Conservation (phyloP, 2,888 invertebrate species). For the Masnerella sp. region DNA sequence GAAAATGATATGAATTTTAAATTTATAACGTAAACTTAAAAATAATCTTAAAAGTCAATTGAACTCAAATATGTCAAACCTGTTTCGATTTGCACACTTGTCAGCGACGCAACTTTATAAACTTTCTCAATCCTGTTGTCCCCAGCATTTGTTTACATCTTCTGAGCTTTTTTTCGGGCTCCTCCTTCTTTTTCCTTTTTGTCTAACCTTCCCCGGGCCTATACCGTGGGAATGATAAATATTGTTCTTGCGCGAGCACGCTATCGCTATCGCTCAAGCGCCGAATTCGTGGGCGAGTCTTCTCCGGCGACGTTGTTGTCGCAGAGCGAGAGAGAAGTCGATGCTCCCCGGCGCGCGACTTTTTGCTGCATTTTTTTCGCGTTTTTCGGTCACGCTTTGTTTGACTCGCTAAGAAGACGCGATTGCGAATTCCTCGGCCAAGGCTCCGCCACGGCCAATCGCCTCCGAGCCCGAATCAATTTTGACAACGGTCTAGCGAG, state of each 20-base stretch:
- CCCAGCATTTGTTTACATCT: neutral
- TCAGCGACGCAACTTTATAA: no score
- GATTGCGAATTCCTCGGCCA: constrained; percentile 30
- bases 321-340: constrained; percentile 15
- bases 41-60: no score
- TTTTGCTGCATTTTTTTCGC: constrained; percentile 27
- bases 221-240: constrained; percentile 52
- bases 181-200: constrained; percentile 12
- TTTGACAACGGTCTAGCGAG: no score
- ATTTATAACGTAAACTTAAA: no score
- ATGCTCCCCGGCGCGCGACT: constrained; percentile 26
- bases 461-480: no score
- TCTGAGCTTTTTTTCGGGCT: neutral
- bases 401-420: constrained; percentile 43
- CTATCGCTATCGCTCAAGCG: constrained; percentile 39
- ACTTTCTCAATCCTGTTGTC: neutral
- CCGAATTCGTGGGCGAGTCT: constrained; percentile 53
- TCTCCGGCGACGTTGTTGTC: constrained; percentile 11
- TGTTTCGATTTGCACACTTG: no score
- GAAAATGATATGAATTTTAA: no score
- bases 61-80: no score
- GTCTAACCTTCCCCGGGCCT: constrained; percentile 8
- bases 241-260: constrained; percentile 41
- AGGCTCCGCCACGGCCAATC: no score
- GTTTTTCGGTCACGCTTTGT: constrained; percentile 40